Percentiles rank a stretch among this genome's conserved stretches.
phyloP scores from a whole-genome alignment of 1,140 invertebrate genomes.

The Acromyrmex echinatior region DNA sequence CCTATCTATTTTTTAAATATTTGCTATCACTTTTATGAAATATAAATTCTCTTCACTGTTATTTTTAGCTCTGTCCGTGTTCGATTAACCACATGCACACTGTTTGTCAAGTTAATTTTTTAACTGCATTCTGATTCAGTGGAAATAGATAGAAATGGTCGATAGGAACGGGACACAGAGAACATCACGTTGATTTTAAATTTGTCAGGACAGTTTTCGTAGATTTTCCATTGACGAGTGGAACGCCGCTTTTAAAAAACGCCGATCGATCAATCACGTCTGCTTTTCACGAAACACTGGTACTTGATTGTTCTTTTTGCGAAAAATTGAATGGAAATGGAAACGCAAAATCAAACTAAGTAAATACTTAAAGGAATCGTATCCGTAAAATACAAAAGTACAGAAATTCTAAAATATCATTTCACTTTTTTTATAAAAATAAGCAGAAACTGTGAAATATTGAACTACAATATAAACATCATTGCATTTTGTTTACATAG shows the following conservation, averaged over 20 bases:
- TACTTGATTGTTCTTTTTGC: constrained; percentile 14
- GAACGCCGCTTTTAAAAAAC: not conserved
- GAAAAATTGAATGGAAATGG: not conserved
- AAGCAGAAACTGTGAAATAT: not conserved
- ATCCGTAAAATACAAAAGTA: not conserved
- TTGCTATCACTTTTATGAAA: not conserved
- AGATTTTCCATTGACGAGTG: not conserved
- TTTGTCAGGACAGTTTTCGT: not conserved
- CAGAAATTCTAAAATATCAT: not conserved
- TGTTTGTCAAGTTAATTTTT: constrained; percentile 31
- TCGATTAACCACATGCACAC: not conserved
- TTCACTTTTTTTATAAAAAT: not conserved
- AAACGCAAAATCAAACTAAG: not conserved
- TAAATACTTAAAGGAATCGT: not conserved
- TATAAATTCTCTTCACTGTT: not conserved
- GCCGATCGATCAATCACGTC: not conserved
- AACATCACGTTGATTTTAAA: constrained; percentile 15
- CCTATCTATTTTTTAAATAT: not conserved
- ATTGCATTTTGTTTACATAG: not conserved
- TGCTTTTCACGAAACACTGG: not conserved
- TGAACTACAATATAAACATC: constrained; percentile 1
- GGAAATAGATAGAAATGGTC: not conserved
- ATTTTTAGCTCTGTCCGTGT: constrained; percentile 3
- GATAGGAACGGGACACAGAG: not conserved
- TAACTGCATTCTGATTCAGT: not conserved